Conservation (phyloP, 2,888 invertebrate genomes). For the Sericinus montela region DNA sequence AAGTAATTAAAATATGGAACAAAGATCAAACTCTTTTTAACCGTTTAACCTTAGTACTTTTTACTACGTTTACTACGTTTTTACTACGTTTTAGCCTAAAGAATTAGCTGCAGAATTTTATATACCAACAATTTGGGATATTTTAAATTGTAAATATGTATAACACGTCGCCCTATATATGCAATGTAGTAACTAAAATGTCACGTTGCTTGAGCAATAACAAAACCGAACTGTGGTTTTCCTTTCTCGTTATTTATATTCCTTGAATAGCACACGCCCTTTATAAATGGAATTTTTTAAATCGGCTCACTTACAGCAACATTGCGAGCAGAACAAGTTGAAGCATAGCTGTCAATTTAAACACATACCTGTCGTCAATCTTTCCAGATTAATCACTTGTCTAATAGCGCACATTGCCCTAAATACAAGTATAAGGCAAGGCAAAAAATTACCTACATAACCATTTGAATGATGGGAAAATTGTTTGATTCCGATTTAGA, state of each 20-base stretch:
- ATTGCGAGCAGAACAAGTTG: constrained; percentile 8
- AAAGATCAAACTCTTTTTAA: too few species aligned
- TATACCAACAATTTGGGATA: too few species aligned
- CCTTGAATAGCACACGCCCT: constrained; percentile 5
- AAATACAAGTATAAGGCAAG: background rate
- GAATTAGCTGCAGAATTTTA: too few species aligned
- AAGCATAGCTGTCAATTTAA: constrained; percentile 10
- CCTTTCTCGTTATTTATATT: constrained; percentile 3
- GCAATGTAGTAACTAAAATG: too few species aligned
- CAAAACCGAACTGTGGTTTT: background rate
- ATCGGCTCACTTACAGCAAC: background rate
- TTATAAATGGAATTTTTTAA: constrained; percentile 9
- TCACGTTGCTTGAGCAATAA: too few species aligned
- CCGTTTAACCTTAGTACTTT: too few species aligned
- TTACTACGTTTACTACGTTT: too few species aligned
- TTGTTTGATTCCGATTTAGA: constrained; percentile 1
- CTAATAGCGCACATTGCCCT: background rate
- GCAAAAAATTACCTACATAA: background rate
- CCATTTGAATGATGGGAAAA: constrained; percentile 12
- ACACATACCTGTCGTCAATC: constrained; percentile 7
- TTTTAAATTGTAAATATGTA: too few species aligned
- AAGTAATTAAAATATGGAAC: too few species aligned
- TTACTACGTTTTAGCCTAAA: too few species aligned
- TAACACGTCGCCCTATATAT: too few species aligned
- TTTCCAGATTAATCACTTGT: constrained; percentile 6